A percentile compares a stretch with the other conserved stretches of the same genome.
Evolutionary conservation across 1,140 invertebrate genomes (phyloP).

Genomic region (Parapsyche elsis): DNA sequence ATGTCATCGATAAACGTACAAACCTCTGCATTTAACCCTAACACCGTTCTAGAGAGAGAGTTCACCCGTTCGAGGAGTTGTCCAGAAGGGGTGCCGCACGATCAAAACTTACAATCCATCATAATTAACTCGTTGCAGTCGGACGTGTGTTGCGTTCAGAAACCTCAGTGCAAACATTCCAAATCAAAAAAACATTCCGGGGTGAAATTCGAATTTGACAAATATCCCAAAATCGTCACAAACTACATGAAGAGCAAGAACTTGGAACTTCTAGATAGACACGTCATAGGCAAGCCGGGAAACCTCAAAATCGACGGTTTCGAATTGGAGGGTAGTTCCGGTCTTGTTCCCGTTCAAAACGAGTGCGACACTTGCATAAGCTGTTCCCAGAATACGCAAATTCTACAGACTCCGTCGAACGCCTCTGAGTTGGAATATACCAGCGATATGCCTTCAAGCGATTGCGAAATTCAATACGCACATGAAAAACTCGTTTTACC

Average conservation of each 20-base stretch:
- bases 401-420: constrained; percentile 74
- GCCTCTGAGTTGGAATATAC: constrained; percentile 76
- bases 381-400: constrained; percentile 66
- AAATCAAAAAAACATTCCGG: constrained; percentile 73
- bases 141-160: constrained; percentile 60
- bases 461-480: constrained; percentile 61
- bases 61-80: constrained; percentile 40
- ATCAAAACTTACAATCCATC: neutral
- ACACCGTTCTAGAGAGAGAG: neutral
- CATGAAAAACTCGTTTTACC: constrained; percentile 60
- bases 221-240: constrained; percentile 75
- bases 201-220: constrained; percentile 77
- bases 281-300: constrained; percentile 71
- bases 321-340: constrained; percentile 63
- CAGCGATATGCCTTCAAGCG: constrained; percentile 68
- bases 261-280: constrained; percentile 72
- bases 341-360: constrained; percentile 62
- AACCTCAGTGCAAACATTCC: constrained; percentile 66
- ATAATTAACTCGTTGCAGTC: constrained; percentile 17
- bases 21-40: neutral
- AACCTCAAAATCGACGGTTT: constrained; percentile 66
- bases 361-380: constrained; percentile 67
- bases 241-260: constrained; percentile 80
- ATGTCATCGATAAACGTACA: neutral
- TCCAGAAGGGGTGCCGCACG: neutral